Evolutionary conservation across 2,888 invertebrate genomes (phyloP).

Genomic region (Lampropteryx suffumata): DNA sequence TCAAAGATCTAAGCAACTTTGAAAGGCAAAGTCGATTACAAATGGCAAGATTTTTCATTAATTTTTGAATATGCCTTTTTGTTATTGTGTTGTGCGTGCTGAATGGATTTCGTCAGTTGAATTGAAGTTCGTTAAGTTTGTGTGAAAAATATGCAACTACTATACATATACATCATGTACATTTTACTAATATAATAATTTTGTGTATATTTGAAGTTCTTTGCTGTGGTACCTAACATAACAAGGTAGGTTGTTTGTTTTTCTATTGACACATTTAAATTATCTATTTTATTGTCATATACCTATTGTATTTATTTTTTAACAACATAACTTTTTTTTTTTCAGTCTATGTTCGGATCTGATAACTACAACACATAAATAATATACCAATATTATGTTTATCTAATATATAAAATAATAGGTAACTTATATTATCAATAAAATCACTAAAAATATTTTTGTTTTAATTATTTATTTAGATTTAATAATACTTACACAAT

Average conservation of each 20-base stretch:
- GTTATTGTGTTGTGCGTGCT: not conserved
- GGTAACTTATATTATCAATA: slow-evolving; percentile 32
- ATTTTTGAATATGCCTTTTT: too few relatives aligned
- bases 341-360: slow-evolving; percentile 76
- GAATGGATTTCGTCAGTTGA: slow-evolving; percentile 5
- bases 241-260: slow-evolving; percentile 12
- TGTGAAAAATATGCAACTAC: slow-evolving; percentile 17
- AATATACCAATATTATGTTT: slow-evolving; percentile 11
- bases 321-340: slow-evolving; percentile 48
- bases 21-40: too few relatives aligned
- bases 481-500: slow-evolving; percentile 30
- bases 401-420: slow-evolving; percentile 9
- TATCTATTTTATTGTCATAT: slow-evolving; percentile 7
- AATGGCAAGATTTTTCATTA: too few relatives aligned
- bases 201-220: slow-evolving; percentile 16
- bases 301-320: slow-evolving; percentile 1
- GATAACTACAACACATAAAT: slow-evolving; percentile 68
- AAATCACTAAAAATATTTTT: slow-evolving; percentile 37
- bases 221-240: slow-evolving; percentile 27
- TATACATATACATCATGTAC: slow-evolving; percentile 7
- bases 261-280: slow-evolving; percentile 10
- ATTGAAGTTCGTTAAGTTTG: slow-evolving; percentile 14
- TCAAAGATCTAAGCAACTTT: too few relatives aligned
- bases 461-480: slow-evolving; percentile 38
- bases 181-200: slow-evolving; percentile 24